Evolutionary conservation across 2,888 invertebrate species (phyloP).

Genomic region (Rugalucina vietnamica): DNA sequence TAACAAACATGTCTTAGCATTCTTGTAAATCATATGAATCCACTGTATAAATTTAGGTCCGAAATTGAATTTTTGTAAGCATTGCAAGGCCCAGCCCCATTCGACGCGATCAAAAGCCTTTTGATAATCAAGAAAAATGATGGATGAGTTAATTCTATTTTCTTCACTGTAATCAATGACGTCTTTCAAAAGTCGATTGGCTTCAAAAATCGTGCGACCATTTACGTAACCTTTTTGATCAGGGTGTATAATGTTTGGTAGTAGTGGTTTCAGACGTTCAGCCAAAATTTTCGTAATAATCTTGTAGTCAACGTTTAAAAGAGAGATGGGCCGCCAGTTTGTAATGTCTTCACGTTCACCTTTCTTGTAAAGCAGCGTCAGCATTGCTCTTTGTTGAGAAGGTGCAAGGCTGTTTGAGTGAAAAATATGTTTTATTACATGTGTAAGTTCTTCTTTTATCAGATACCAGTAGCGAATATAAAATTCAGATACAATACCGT

Average conservation of each 20-base stretch:
- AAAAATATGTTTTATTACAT: neutral
- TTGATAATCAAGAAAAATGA: constrained; percentile 14
- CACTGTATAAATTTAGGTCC: constrained; percentile 9
- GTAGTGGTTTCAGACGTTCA: constrained; percentile 6
- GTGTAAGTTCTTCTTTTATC: neutral
- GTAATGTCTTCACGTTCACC: neutral
- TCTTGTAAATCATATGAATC: neutral
- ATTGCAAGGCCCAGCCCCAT: constrained; percentile 15
- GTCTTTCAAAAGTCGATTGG: constrained; percentile 14
- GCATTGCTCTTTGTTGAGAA: neutral
- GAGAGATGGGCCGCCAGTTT: constrained; percentile 26
- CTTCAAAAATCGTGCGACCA: constrained; percentile 8
- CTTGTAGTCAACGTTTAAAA: constrained; percentile 28
- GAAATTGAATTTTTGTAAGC: constrained; percentile 3
- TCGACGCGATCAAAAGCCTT: constrained; percentile 19
- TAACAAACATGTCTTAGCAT: neutral
- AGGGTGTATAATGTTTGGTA: constrained; percentile 18
- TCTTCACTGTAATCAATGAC: constrained; percentile 3
- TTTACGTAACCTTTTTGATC: constrained; percentile 27
- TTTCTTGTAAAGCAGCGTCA: neutral
- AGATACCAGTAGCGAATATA: neutral
- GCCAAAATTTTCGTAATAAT: constrained; percentile 15
- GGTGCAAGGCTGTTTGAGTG: neutral
- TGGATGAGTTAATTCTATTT: neutral
- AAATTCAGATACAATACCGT: neutral